Percentiles rank a stretch among this genome's conserved stretches.
Conservation (phyloP, 2,888 invertebrate species). For the Frankliniella intonsa region DNA sequence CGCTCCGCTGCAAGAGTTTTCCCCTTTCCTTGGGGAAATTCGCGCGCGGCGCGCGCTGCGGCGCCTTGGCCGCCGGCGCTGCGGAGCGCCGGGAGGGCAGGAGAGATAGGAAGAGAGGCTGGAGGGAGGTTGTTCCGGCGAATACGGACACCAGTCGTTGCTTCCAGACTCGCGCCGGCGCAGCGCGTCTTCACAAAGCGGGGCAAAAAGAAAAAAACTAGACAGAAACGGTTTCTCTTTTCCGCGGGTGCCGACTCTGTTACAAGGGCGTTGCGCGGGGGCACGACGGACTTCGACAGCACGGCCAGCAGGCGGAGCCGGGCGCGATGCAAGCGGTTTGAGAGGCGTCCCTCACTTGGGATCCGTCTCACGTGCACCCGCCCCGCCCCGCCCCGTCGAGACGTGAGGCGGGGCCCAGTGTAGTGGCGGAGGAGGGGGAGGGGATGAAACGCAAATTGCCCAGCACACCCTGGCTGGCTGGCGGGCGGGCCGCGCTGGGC, state of each 20-base stretch:
- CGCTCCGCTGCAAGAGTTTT: neutral
- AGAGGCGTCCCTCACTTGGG: neutral
- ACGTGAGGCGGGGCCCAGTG: neutral
- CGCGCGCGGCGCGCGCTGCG: neutral
- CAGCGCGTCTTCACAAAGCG: no score
- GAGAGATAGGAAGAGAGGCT: neutral
- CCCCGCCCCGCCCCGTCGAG: neutral
- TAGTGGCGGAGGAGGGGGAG: neutral
- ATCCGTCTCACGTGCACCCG: neutral
- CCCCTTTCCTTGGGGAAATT: constrained; percentile 3
- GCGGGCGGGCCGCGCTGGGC: neutral
- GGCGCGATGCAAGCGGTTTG: no score
- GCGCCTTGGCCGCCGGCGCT: neutral
- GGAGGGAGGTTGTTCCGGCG: neutral
- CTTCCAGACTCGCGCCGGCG: no score
- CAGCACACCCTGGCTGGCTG: constrained; percentile 2
- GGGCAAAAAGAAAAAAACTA: no score
- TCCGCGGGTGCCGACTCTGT: no score
- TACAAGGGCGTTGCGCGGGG: no score
- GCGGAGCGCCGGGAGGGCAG: neutral
- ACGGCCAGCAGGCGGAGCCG: no score
- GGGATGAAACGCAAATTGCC: constrained; percentile 23
- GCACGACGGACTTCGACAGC: no score
- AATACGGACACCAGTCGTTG: no score
- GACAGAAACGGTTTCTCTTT: no score